phyloP scores from a whole-genome alignment of 1,140 invertebrate species.

The Sogatella furcifera region DNA sequence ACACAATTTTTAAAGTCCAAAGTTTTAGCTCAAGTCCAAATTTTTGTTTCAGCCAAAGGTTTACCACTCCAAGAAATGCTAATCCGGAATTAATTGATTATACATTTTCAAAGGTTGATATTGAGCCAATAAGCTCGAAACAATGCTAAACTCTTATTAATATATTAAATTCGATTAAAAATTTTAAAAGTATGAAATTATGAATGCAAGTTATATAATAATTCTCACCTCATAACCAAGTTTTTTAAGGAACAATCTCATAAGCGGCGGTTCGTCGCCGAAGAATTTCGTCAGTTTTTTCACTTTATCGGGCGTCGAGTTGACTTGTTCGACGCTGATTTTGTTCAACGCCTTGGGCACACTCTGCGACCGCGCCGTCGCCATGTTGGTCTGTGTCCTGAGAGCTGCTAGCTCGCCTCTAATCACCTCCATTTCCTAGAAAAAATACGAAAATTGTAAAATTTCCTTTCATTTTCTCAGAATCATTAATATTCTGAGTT shows the following conservation, averaged over 20 bases:
- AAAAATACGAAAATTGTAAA: neutral
- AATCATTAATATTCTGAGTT: neutral
- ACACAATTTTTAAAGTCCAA: no score
- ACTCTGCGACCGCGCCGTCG: slow-evolving; percentile 39
- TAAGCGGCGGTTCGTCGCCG: slow-evolving; percentile 81
- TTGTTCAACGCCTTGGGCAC: slow-evolving; percentile 29
- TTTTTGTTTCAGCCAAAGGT: no score
- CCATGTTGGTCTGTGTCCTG: slow-evolving; percentile 51
- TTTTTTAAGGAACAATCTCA: slow-evolving; percentile 82
- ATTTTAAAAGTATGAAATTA: slow-evolving; percentile 25
- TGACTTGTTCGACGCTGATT: slow-evolving; percentile 31
- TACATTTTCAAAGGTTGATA: no score
- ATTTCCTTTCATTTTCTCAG: neutral
- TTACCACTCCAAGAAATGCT: no score
- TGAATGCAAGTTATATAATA: no score
- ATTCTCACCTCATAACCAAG: slow-evolving; percentile 78
- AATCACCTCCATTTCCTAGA: slow-evolving; percentile 78
- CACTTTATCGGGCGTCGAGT: slow-evolving; percentile 68
- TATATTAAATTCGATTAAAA: no score
- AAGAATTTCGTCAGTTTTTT: slow-evolving; percentile 85
- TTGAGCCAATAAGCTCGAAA: no score
- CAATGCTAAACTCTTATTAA: no score
- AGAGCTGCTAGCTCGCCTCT: slow-evolving; percentile 71
- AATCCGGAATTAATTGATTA: no score
- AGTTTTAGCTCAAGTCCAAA: no score